Conservation (phyloP, 2,113 vertebrate genomes). For the Paradoxurus hermaphroditus region DNA sequence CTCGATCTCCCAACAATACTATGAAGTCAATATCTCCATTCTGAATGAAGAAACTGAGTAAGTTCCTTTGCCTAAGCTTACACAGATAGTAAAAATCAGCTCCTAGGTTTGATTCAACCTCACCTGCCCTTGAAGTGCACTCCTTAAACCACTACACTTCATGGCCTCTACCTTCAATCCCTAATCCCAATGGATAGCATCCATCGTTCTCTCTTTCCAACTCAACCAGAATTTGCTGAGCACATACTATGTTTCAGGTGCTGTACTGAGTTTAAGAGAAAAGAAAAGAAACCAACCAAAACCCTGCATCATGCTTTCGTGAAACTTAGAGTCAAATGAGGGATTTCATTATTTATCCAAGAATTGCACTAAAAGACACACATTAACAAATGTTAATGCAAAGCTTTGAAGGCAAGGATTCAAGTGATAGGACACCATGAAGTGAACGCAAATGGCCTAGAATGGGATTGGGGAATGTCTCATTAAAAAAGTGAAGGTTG, state of each 20-base stretch:
- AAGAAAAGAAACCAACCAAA: neutral
- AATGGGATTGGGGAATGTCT: neutral
- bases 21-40: neutral
- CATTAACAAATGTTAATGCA: neutral
- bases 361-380: neutral
- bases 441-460: neutral
- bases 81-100: neutral
- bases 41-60: neutral
- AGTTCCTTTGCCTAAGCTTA: neutral
- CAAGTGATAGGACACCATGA: fast-evolving
- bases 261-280: neutral
- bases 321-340: neutral
- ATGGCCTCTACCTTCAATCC: neutral
- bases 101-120: neutral
- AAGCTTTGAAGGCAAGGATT: neutral
- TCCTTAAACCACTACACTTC: neutral
- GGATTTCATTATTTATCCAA: neutral
- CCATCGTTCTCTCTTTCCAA: neutral
- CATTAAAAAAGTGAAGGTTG: neutral
- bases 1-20: neutral
- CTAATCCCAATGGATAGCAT: neutral
- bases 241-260: neutral
- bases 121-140: neutral
- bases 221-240: neutral
- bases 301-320: neutral